Base-by-base conservation (phyloP, 1,140 invertebrate genomes). In the Ostrea edulis region DNA sequence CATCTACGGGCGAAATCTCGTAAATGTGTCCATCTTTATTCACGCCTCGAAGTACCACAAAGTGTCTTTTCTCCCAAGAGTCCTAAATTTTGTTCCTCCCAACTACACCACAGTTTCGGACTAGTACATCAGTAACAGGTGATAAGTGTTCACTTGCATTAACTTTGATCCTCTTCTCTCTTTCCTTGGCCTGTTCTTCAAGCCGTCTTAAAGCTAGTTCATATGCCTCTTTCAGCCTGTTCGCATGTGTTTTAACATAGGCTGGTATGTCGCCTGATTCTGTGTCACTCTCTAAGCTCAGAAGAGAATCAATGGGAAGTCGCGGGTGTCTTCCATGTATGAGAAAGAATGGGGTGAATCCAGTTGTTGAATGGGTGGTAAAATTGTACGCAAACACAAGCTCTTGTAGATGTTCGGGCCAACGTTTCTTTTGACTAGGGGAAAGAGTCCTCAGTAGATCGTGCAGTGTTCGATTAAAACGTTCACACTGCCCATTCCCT, bases 321-420 rank as follows among this genome's bases (percentile, higher is more conserved):
- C 53, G 20, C 2, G 90, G 84, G 44, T 88, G 55, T 44, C 88
- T 44, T 8, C 88, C 90, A 53, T 89, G 85, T 58, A 91, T 87
- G 20, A 91, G 87, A 86, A 77, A 91, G 44, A 81, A 84, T 25
- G 90, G 91, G 22, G 87, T 54, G 68, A 84, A 90, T 9, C 84
- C 89, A 51, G 91, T 88, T 17, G 87, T 65, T 1, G 84, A 17
- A 84, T 91, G 91, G 12, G 89, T 89, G 7, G 90, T 89, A 25
- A 52, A 20, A 52, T 89, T 90, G 58, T 91, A 92, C 4, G 85
- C 87, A 55, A 77, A 89, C 14, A 87, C 62, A 17, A 92, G 65
- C 81, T 92, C 88, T 52, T 87, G 84, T 22, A 92, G 71, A 51
- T 86, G 85, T 17, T 71, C 25, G n/a, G 90, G 87, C 91, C 90